Evolutionary conservation across 2,113 vertebrate species (phyloP), one percentile per base, ranked within the genome.

Genomic region (Silurus meridionalis): DNA sequence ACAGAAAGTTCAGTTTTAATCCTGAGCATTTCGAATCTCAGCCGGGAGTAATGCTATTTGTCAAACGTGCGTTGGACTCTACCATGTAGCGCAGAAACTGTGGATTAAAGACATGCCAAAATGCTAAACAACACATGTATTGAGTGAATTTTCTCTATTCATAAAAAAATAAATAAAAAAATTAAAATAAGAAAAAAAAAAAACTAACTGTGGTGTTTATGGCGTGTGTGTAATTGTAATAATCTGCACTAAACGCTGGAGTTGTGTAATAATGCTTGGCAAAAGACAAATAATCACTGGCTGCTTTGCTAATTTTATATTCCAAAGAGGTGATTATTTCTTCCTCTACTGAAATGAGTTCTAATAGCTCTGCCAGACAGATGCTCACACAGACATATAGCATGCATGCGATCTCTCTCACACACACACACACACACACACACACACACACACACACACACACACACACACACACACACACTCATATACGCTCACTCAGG

Each of bases 261-360:
- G 90, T 91, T 91, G 85, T 90, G 87, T 88, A 92, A 93, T 92
- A 92, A 93, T 89, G 89, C 77, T 89, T 89, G 83, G 88, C 89
- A 90, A 90, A 89, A 91, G 91, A 91, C 84, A 89, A 91, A 91
- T 92, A 86, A 89, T 87, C 88, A 75, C 85, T 92, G 85, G 69
- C 87, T 92, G 53, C 84, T 86, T 90, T 86, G 88, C 86, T 84
- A 91, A 93, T 86, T 93, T 91, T 89, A 85, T 89, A 90, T 90
- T 87, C 90, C 80, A 57, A 90, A 69, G 87, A 93, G 89, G 91
- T 92, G 91, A 93, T 93, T 89, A 93, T 89, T 92, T 88, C 90
- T 82, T 52, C 89, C 87, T 90, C 83, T 84, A 87, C 83, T 88
- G 37, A 87, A 86, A 88, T 78, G 77, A 83, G 85, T 89, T 86